phyloP scores from a whole-genome alignment of 2,888 invertebrate species.

The Liopterus haemorrhoidalis region DNA sequence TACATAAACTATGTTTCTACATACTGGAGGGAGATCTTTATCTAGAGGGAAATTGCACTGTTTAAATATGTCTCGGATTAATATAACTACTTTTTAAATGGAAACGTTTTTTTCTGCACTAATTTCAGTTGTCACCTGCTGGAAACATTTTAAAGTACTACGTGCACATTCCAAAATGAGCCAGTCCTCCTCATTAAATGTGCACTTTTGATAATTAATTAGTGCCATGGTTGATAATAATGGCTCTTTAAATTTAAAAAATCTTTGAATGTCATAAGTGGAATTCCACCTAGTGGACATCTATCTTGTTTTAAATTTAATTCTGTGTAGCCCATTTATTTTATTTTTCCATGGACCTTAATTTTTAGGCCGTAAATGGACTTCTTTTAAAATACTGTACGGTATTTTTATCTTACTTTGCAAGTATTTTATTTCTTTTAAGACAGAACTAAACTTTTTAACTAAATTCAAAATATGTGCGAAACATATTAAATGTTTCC shows the following conservation, averaged over 20 bases:
- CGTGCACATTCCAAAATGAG: conserved; percentile 5
- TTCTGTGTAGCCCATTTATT: conserved; percentile 8
- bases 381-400: conserved; percentile 14
- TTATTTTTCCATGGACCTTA: not conserved
- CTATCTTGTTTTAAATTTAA: conserved; percentile 14
- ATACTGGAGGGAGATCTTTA: conserved; percentile 2
- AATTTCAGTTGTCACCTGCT: conserved; percentile 10
- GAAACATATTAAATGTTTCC: conserved; percentile 33
- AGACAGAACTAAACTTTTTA: conserved; percentile 26
- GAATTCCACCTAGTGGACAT: conserved; percentile 12
- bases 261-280: conserved; percentile 8
- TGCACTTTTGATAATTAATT: not conserved
- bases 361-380: conserved; percentile 6
- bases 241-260: conserved; percentile 11
- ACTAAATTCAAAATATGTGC: conserved; percentile 36
- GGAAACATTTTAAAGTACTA: conserved; percentile 12
- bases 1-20: conserved; percentile 5
- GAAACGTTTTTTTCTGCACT: conserved; percentile 12
- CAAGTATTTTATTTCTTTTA: conserved; percentile 12
- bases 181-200: conserved; percentile 12
- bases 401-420: conserved; percentile 9
- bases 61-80: conserved; percentile 1
- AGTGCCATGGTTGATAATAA: conserved; percentile 8
- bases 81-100: conserved; percentile 10
- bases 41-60: conserved; percentile 2